Percentiles rank a stretch among this genome's conserved stretches.
phyloP scores from a whole-genome alignment of 2,888 invertebrate species.

The Drosophila dives region DNA sequence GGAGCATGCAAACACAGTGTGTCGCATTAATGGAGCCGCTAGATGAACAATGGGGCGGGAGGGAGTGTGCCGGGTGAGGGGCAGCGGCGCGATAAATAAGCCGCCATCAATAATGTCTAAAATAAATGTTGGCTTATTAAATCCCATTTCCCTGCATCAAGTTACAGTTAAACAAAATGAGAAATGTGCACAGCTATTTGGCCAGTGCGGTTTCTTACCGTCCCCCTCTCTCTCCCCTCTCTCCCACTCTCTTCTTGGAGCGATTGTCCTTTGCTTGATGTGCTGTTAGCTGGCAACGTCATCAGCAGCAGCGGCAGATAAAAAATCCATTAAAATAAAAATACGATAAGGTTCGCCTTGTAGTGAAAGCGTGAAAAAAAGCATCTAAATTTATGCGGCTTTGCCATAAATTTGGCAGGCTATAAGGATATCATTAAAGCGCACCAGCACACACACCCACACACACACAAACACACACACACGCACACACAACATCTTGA shows the following conservation, averaged over 20 bases:
- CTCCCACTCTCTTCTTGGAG: background rate
- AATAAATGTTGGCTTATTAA: slow-evolving; percentile 81
- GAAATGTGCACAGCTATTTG: slow-evolving; percentile 65
- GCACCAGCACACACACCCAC: slow-evolving; percentile 56
- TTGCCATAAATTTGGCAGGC: slow-evolving; percentile 79
- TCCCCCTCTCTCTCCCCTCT: background rate
- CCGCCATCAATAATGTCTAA: slow-evolving; percentile 77
- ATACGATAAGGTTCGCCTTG: slow-evolving; percentile 74
- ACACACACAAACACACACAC: slow-evolving; percentile 25
- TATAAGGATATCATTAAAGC: slow-evolving; percentile 81
- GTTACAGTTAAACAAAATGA: slow-evolving; percentile 73
- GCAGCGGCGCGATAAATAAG: slow-evolving; percentile 63
- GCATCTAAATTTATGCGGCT: slow-evolving; percentile 76
- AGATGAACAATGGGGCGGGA: background rate
- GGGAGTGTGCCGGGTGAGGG: background rate
- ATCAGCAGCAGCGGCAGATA: slow-evolving; percentile 70
- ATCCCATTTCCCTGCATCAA: slow-evolving; percentile 73
- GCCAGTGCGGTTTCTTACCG: slow-evolving; percentile 47
- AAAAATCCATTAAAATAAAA: slow-evolving; percentile 82
- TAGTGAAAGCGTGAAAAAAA: slow-evolving; percentile 73
- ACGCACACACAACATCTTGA: slow-evolving; percentile 54
- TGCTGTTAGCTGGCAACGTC: slow-evolving; percentile 54
- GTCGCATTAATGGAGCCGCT: slow-evolving; percentile 61
- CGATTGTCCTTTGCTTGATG: slow-evolving; percentile 45
- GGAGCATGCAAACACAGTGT: slow-evolving; percentile 5